A percentile compares a stretch with the other conserved stretches of the same genome.
phyloP scores from a whole-genome alignment of 2,797 vertebrate genomes.

The Florisuga fusca region DNA sequence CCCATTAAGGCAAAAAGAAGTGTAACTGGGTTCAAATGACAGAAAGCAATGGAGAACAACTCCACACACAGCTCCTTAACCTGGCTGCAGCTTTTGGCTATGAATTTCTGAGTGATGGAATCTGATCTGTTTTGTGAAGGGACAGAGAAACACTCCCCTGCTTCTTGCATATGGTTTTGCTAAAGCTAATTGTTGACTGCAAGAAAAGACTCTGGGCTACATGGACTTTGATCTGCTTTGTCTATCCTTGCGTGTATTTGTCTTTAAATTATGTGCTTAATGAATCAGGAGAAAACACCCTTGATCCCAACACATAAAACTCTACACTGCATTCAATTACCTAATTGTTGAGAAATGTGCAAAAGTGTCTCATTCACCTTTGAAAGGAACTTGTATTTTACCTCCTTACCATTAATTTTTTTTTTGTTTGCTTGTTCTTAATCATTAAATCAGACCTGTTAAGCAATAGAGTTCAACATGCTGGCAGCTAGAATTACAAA shows the following conservation, averaged over 20 bases:
- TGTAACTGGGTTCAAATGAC: neutral
- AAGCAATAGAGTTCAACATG: neutral
- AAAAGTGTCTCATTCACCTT: neutral
- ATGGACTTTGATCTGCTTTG: neutral
- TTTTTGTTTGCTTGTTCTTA: neutral
- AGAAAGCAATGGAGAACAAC: neutral
- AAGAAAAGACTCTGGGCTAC: neutral
- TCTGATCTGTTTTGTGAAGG: neutral
- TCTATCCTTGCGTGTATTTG: neutral
- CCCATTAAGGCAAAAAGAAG: neutral
- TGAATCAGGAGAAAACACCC: neutral
- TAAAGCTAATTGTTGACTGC: neutral
- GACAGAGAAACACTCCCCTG: neutral
- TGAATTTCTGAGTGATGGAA: neutral
- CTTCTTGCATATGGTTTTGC: neutral
- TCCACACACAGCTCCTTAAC: neutral
- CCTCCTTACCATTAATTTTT: neutral
- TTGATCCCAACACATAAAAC: neutral
- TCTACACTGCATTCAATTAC: neutral
- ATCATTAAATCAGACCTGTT: constrained; percentile 16
- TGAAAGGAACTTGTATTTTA: constrained; percentile 21
- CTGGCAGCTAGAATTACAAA: neutral
- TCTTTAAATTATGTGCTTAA: neutral
- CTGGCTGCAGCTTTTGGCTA: neutral
- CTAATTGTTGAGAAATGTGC: neutral